A percentile compares a stretch with the other conserved stretches of the same genome.
Evolutionary conservation across 1,140 invertebrate species (phyloP).

Genomic region (Leptopilina clavipes): DNA sequence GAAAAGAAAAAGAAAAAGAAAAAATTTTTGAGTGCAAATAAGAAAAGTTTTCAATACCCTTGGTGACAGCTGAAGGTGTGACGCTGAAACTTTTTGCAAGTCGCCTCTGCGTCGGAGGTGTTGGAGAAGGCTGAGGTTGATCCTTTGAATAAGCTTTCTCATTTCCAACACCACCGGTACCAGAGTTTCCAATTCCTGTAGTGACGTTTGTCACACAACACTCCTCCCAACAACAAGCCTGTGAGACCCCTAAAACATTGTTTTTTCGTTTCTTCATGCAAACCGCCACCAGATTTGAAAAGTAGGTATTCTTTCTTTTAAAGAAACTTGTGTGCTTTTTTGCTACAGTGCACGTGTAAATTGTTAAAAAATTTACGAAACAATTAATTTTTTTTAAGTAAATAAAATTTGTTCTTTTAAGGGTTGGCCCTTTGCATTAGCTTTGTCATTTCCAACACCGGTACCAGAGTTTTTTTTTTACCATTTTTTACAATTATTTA

Average conservation of each 20-base stretch:
- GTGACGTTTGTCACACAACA: constrained; percentile 67
- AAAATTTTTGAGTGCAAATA: constrained; percentile 44
- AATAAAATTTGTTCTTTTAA: too few relatives aligned
- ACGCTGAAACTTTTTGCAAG: constrained; percentile 93
- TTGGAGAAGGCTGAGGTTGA: constrained; percentile 78
- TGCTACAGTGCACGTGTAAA: background rate
- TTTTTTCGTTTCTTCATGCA: constrained; percentile 57
- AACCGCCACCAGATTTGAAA: constrained; percentile 59
- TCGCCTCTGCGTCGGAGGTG: constrained; percentile 86
- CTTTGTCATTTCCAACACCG: too few relatives aligned
- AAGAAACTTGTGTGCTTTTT: constrained; percentile 17
- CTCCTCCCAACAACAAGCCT: constrained; percentile 74
- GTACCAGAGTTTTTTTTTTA: too few relatives aligned
- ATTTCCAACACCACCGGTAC: constrained; percentile 57
- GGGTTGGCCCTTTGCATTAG: too few relatives aligned
- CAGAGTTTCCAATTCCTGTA: constrained; percentile 59
- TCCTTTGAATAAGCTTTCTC: constrained; percentile 65
- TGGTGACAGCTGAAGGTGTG: constrained; percentile 79
- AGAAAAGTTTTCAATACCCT: constrained; percentile 66
- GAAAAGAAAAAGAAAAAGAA: constrained; percentile 24
- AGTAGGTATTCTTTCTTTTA: constrained; percentile 4
- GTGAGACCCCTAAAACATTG: constrained; percentile 73
- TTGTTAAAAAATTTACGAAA: background rate
- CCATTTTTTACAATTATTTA: constrained; percentile 30
- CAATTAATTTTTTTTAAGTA: background rate